Evolutionary conservation across 92 coral and sea anemone genomes (phyloP).

Genomic region (Porites lobata): DNA sequence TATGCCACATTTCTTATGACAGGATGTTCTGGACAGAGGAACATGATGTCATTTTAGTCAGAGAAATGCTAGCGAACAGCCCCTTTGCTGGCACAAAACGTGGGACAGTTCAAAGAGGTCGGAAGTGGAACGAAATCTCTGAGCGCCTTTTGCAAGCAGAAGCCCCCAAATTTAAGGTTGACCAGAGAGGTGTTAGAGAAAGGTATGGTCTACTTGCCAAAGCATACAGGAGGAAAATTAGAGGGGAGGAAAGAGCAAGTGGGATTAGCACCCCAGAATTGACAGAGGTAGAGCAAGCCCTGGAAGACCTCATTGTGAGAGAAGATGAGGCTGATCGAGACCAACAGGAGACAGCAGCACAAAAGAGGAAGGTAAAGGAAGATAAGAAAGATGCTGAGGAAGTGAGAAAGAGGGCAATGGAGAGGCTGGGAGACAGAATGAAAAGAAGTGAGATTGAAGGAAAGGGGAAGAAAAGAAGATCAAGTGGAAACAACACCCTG

Average conservation of each 20-base stretch:
- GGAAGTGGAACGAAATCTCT: slow-evolving; percentile 15
- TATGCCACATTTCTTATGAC: slow-evolving; percentile 2
- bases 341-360: slow-evolving; percentile 32
- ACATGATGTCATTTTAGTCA: slow-evolving; percentile 29
- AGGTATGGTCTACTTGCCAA: slow-evolving; percentile 9
- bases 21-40: slow-evolving; percentile 38
- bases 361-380: slow-evolving; percentile 36
- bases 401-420: slow-evolving; percentile 31
- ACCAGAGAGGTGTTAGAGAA: slow-evolving; percentile 26
- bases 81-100: slow-evolving; percentile 35
- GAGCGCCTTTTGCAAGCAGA: slow-evolving; percentile 29
- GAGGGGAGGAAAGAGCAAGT: neutral
- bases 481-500: slow-evolving; percentile 2
- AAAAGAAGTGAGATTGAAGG: neutral
- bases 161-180: slow-evolving; percentile 33
- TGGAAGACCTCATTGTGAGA: slow-evolving; percentile 34
- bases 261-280: slow-evolving; percentile 11
- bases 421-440: slow-evolving; percentile 16
- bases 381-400: slow-evolving; percentile 26
- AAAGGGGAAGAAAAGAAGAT: neutral
- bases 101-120: slow-evolving; percentile 23
- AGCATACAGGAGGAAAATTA: neutral
- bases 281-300: slow-evolving; percentile 26
- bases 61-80: slow-evolving; percentile 28
- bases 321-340: slow-evolving; percentile 29